phyloP scores from a whole-genome alignment of 2,888 invertebrate species.

The Aethes cnicana region DNA sequence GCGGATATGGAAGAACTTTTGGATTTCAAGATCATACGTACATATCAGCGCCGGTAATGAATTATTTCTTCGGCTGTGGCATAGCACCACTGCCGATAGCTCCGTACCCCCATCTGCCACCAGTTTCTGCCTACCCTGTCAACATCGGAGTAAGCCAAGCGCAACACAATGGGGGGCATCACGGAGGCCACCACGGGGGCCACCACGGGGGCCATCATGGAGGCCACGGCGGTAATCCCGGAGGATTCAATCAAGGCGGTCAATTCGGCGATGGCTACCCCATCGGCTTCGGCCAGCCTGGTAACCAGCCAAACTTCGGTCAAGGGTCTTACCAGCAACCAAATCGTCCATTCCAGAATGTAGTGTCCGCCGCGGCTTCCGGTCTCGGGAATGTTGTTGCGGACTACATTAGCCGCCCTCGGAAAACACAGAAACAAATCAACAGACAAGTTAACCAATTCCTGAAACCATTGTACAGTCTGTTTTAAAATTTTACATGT shows the following conservation, averaged over 20 bases:
- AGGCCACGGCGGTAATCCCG: constrained; percentile 27
- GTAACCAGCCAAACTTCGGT: constrained; percentile 35
- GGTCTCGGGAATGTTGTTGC: constrained; percentile 79
- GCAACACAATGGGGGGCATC: constrained; percentile 43
- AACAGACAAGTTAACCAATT: constrained; percentile 62
- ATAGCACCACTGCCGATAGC: constrained; percentile 38
- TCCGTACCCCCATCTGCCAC: constrained; percentile 37
- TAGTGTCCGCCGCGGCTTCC: constrained; percentile 70
- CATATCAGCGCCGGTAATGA: constrained; percentile 68
- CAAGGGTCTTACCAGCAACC: constrained; percentile 20
- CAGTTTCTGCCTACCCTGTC: constrained; percentile 37
- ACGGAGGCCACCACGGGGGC: constrained; percentile 38
- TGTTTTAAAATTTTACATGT: constrained; percentile 53
- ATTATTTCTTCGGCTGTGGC: constrained; percentile 70
- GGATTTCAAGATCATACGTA: constrained; percentile 63
- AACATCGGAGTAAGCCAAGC: constrained; percentile 39
- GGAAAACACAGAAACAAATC: constrained; percentile 62
- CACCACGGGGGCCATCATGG: constrained; percentile 31
- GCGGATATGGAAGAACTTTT: constrained; percentile 55
- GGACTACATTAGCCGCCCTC: constrained; percentile 64
- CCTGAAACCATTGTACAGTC: constrained; percentile 62
- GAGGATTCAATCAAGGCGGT: constrained; percentile 25
- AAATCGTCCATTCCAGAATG: constrained; percentile 58
- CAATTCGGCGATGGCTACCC: constrained; percentile 30
- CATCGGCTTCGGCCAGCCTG: constrained; percentile 33